These are phyloP conservation scores for Panthera uncia DNA, from an alignment of 2,113 vertebrate genomes.

Conservation along the genomic window DNA sequence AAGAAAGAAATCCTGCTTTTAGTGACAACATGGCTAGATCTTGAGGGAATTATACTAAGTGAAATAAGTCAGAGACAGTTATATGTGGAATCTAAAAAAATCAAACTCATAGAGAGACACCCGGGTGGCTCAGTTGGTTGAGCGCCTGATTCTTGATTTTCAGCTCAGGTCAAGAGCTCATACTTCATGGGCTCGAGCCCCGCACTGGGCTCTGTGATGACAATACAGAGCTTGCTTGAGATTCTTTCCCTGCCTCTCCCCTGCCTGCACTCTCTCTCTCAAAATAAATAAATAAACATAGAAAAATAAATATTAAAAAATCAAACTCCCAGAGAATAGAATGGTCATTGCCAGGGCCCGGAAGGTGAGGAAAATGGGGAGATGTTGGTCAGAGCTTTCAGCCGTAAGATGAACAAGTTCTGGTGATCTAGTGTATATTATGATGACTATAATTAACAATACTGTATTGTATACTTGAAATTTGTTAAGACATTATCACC, in stretches of 20 bases:
- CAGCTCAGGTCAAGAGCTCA: no score
- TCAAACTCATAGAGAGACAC: not conserved
- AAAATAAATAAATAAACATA: no score
- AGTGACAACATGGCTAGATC: not conserved
- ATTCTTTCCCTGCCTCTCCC: no score
- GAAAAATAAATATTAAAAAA: no score
- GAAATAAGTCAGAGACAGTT: not conserved
- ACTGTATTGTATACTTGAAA: not conserved
- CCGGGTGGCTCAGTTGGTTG: no score
- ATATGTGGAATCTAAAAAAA: not conserved
- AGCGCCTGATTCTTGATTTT: no score
- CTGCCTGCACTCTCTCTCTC: no score
- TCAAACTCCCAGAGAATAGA: not conserved
- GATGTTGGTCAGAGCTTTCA: not conserved
- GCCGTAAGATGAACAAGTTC: not conserved
- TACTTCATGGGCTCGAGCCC: no score
- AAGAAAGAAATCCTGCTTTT: not conserved
- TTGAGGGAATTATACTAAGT: not conserved
- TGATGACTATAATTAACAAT: not conserved
- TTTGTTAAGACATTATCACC: not conserved
- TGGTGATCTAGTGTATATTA: not conserved
- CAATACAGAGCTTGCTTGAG: no score
- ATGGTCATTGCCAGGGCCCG: not conserved
- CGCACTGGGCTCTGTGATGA: no score
- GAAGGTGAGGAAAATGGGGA: not conserved